Evolutionary conservation across 2,113 vertebrate species (phyloP).

Genomic region (Petaurus breviceps): DNA sequence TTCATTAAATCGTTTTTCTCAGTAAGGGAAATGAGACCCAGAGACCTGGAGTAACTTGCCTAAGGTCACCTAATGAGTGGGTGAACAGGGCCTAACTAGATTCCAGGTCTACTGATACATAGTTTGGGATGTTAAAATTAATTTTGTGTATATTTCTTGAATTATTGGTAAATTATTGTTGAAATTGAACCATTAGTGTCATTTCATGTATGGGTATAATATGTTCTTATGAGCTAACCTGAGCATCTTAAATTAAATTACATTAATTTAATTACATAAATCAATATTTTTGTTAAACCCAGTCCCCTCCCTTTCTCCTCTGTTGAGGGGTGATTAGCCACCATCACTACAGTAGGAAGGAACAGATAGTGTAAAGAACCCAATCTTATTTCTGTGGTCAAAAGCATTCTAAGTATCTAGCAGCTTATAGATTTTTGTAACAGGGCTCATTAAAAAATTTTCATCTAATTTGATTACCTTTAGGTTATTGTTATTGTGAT

Average conservation of each 20-base stretch:
- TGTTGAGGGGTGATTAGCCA: conserved; percentile 3
- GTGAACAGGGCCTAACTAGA: not conserved
- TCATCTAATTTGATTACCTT: not conserved
- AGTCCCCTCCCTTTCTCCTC: conserved; percentile 23
- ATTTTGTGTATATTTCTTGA: not conserved
- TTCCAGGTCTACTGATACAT: not conserved
- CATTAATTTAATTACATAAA: conserved; percentile 71
- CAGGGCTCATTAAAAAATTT: not conserved
- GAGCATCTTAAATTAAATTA: not conserved
- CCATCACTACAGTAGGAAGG: conserved; percentile 38
- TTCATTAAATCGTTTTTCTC: no score
- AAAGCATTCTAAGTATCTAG: not conserved
- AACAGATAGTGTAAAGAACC: conserved; percentile 29
- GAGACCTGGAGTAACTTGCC: no score
- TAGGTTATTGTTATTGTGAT: not conserved
- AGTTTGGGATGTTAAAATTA: not conserved
- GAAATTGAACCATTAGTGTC: not conserved
- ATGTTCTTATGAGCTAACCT: not conserved
- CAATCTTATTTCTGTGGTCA: not conserved
- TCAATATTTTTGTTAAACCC: conserved; percentile 55
- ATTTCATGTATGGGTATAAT: not conserved
- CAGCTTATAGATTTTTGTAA: not conserved
- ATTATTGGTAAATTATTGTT: not conserved
- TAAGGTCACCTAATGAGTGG: no score
- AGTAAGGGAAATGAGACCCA: no score